Conservation (phyloP, 2,888 invertebrate species). For the Noctua janthe region DNA sequence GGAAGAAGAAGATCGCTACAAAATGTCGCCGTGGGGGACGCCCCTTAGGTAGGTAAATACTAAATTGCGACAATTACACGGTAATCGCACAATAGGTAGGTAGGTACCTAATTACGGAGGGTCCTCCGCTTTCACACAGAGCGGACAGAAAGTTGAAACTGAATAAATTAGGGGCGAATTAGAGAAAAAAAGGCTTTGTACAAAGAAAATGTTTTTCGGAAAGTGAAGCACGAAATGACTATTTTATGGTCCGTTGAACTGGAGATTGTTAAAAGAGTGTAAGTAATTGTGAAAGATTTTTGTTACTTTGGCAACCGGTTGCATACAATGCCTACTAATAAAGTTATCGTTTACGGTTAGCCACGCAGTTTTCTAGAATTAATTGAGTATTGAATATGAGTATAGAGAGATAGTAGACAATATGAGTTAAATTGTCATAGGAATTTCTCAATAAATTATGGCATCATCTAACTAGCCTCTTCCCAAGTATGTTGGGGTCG, state of each 20-base stretch:
- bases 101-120: slow-evolving; percentile 48
- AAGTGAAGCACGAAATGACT: slow-evolving; percentile 31
- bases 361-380: not conserved
- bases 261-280: slow-evolving; percentile 21
- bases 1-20: not conserved
- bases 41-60: slow-evolving; percentile 26
- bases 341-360: not conserved
- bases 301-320: not conserved
- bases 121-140: slow-evolving; percentile 46
- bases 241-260: slow-evolving; percentile 41
- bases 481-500: no score
- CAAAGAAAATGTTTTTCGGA: slow-evolving; percentile 50
- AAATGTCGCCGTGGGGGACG: not conserved
- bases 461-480: no score
- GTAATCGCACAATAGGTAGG: slow-evolving; percentile 39
- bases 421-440: no score
- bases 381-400: not conserved
- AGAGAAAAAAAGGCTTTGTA: slow-evolving; percentile 2
- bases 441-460: no score
- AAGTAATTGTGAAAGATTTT: not conserved
- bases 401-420: no score
- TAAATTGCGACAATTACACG: slow-evolving; percentile 45
- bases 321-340: not conserved
- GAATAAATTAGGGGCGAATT: slow-evolving; percentile 50
- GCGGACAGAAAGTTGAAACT: slow-evolving; percentile 41